Evolutionary conservation across 1,140 invertebrate genomes (phyloP), one percentile per base, ranked within the genome.

Genomic region (Rhynchophorus ferrugineus): DNA sequence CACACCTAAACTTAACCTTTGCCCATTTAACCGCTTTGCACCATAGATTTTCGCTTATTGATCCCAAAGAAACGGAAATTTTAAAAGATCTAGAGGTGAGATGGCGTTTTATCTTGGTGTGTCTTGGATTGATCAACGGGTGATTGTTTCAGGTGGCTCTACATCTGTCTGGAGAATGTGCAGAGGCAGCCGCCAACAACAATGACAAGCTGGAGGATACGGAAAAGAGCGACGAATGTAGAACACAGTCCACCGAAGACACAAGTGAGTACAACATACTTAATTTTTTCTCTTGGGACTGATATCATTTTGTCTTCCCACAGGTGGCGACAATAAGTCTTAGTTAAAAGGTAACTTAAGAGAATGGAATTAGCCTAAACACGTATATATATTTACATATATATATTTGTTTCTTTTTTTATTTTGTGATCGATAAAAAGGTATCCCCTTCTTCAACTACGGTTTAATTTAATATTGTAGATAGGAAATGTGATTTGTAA

Each of bases 1-100:
- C 89, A 65, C 91, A 96, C 75, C 82, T 95, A 69, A 95, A 95
- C 78, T 88, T 91, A 73, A 89, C 96, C 50, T 97, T 97, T 78
- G 89, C 89, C 70, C 94, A 98, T 78, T 83, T 98, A 69, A 93
- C 90, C 61, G 85, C 86, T 79, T 77, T 87, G 66, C 83, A 87
- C 62, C 68, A 92, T 82, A 80, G 87, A 79, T 97, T 95, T 77
- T 83, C 88, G 70, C 80, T 96, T 66, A 89, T 97, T 60, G 91
- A 95, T 69, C 82, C 89, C 63, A 95, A 95, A 78, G 95, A 97
- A 76, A 91, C 91, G 16, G 93, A 97, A 73, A 88, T 95, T 58
- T 76, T 98, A 61, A 83, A 88, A 58, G 91, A 90, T 71, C 74
- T 90, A 54, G 86, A 88, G 69, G 75, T 84, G 18, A 49, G 18